phyloP scores from a whole-genome alignment of 2,888 invertebrate species.

The Lampropteryx suffumata region DNA sequence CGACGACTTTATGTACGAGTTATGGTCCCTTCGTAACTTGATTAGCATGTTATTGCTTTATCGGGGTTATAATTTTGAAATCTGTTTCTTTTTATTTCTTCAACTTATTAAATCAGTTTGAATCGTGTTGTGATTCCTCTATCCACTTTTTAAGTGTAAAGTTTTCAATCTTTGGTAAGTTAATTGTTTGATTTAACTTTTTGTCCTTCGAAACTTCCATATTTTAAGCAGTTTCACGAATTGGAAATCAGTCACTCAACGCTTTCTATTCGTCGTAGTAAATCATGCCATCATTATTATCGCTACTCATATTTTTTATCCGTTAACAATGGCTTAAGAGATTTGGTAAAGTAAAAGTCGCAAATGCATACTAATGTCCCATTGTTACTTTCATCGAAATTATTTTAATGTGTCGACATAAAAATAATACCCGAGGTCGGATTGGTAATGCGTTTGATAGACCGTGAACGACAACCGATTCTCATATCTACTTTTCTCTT shows the following conservation, averaged over 20 bases:
- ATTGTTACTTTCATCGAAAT: conserved; percentile 61
- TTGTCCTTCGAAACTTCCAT: conserved; percentile 30
- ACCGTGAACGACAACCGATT: conserved; percentile 38
- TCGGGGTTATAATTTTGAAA: conserved; percentile 11
- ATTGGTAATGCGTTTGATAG: conserved; percentile 37
- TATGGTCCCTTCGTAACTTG: conserved; percentile 21
- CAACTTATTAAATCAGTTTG: not conserved
- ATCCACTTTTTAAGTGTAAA: conserved; percentile 21
- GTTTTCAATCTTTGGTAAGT: conserved; percentile 27
- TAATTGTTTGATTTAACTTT: conserved; percentile 29
- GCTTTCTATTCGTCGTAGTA: conserved; percentile 60
- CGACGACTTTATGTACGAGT: conserved; percentile 6
- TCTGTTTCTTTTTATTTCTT: conserved; percentile 8
- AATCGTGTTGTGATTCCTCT: not conserved
- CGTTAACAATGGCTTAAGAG: conserved; percentile 52
- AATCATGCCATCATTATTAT: conserved; percentile 55
- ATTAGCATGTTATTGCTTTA: conserved; percentile 25
- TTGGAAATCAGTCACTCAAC: conserved; percentile 39
- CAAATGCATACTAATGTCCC: conserved; percentile 63
- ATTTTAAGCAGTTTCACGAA: conserved; percentile 41
- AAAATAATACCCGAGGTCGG: conserved; percentile 49
- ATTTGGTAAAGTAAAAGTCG: conserved; percentile 63
- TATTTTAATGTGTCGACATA: conserved; percentile 50
- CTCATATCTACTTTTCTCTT: conserved; percentile 41
- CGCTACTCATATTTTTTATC: conserved; percentile 46